These are phyloP conservation scores for Danionella dracula DNA, from an alignment of 2,797 vertebrate genomes.

Conservation along the genomic window DNA sequence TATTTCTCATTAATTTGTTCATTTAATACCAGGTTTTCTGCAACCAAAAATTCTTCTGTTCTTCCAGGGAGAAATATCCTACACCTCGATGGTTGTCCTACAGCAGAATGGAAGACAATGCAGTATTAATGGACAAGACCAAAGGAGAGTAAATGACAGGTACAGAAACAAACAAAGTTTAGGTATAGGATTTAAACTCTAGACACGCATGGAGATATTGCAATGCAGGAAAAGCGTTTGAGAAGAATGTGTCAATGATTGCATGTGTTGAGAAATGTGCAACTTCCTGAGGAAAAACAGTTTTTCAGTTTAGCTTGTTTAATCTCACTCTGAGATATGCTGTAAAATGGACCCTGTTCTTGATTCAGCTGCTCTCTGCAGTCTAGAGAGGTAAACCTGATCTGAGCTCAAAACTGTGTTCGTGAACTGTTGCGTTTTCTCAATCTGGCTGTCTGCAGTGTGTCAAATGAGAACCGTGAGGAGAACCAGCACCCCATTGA, in stretches of 20 bases:
- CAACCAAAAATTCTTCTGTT: constrained; percentile 5
- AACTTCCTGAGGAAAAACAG: constrained; percentile 38
- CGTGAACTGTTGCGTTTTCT: not conserved
- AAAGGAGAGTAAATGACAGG: constrained; percentile 6
- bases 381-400: not conserved
- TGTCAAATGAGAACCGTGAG: constrained; percentile 1
- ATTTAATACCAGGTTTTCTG: too few relatives aligned
- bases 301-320: constrained; percentile 26
- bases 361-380: not conserved
- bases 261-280: constrained; percentile 26
- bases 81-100: constrained; percentile 54
- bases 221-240: not conserved
- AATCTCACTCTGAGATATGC: not conserved
- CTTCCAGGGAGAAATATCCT: constrained; percentile 49
- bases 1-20: too few relatives aligned
- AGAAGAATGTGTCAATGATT: constrained; percentile 6
- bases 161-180: too few relatives aligned
- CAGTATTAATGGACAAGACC: constrained; percentile 14
- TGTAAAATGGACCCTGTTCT: constrained; percentile 11
- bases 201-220: not conserved
- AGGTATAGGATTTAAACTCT: too few relatives aligned
- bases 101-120: constrained; percentile 51
- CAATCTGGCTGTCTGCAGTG: constrained; percentile 12
- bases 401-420: not conserved
- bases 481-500: not conserved